Percentiles rank a stretch among this genome's conserved stretches.
These are phyloP conservation scores for Limnothrissa miodon DNA, from an alignment of 2,113 vertebrate genomes.

Conservation along the genomic window DNA sequence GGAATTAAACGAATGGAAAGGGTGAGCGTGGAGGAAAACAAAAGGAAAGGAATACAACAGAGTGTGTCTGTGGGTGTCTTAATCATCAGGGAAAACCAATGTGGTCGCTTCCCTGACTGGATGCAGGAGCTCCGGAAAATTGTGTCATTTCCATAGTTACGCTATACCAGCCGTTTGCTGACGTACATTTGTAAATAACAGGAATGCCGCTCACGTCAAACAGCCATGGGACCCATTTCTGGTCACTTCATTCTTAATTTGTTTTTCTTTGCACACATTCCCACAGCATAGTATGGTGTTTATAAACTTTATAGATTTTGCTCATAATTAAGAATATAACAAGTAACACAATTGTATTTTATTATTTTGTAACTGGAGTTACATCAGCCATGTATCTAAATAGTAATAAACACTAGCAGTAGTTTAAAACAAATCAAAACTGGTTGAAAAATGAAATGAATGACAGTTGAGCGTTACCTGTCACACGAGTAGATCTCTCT, in stretches of 20 bases:
- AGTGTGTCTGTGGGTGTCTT: slow-evolving; percentile 39
- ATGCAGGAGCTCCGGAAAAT: slow-evolving; percentile 61
- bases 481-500: neutral
- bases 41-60: slow-evolving; percentile 45
- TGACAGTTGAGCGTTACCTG: neutral
- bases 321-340: neutral
- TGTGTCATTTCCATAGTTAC: slow-evolving; percentile 49
- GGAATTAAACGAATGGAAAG: slow-evolving; percentile 49
- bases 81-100: slow-evolving; percentile 59
- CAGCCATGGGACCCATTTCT: slow-evolving; percentile 46
- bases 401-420: neutral
- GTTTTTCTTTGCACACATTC: neutral
- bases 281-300: neutral
- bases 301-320: neutral
- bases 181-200: slow-evolving; percentile 60
- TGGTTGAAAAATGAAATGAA: neutral
- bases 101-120: slow-evolving; percentile 44
- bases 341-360: neutral
- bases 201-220: slow-evolving; percentile 64
- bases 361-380: neutral
- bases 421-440: neutral
- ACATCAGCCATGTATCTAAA: neutral
- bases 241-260: slow-evolving; percentile 47
- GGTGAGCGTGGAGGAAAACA: slow-evolving; percentile 41
- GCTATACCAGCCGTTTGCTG: slow-evolving; percentile 54